phyloP scores from a whole-genome alignment of 2,797 vertebrate genomes.

The Sebastes steindachneri region DNA sequence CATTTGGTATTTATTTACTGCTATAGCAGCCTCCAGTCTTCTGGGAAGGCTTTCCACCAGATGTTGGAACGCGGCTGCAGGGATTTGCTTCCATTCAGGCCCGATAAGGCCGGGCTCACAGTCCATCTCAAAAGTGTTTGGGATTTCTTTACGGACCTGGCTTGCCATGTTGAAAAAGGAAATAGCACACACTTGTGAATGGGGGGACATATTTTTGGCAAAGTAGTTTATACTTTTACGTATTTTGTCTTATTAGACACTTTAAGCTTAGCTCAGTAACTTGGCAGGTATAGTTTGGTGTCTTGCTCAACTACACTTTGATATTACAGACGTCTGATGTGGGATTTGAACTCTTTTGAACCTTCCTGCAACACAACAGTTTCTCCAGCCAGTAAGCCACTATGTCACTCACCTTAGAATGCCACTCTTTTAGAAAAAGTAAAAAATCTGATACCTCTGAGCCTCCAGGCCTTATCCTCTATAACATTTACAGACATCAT shows the following conservation, averaged over 20 bases:
- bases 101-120: not conserved
- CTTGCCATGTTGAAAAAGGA: not conserved
- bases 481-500: conserved; percentile 22
- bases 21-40: not conserved
- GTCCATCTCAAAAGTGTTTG: conserved; percentile 12
- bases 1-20: not conserved
- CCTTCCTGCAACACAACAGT: not conserved
- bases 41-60: conserved; percentile 18
- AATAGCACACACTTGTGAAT: not conserved
- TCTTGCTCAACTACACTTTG: not conserved
- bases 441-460: conserved; percentile 28
- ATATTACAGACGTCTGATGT: not conserved
- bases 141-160: not conserved
- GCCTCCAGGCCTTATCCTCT: conserved; percentile 5
- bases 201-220: not conserved
- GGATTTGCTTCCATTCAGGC: conserved; percentile 21
- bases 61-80: conserved; percentile 9
- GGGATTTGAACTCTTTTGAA: conserved; percentile 21
- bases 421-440: not conserved
- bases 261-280: not conserved
- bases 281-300: not conserved
- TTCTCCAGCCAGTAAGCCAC: conserved; percentile 9
- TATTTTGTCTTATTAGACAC: not conserved
- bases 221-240: not conserved
- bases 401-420: not conserved